Evolutionary conservation across 2,113 vertebrate genomes (phyloP), one percentile per base, ranked within the genome.

Genomic region (Fregetta grallaria): DNA sequence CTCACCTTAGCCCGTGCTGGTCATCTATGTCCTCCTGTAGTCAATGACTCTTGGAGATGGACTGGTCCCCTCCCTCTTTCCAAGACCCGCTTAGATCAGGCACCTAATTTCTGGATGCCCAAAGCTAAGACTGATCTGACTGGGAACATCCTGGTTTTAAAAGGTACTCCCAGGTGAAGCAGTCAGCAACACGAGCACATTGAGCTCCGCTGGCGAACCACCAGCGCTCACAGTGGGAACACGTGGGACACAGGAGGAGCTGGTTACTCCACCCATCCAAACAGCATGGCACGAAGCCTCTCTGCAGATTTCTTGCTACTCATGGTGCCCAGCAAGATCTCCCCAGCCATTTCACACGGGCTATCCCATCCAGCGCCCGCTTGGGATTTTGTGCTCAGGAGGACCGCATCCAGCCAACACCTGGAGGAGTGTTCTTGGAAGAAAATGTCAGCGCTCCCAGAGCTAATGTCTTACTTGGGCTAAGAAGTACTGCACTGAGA

Each of bases 181-280:
- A 11, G 36, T 2, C 3, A 8, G 18, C 0, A 0, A 61, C 0
- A 5, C 0, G 32, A 66, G 32, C 53, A 25, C 29, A 1, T 3
- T 2, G 11, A 56, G 55, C 55, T 52, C 45, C 15, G 15, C 22
- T 17, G 58, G 58, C 7, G 7, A 61, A 16, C 6, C 15, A 17
- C 76, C 30, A 30, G 44, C 4, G 7, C 40, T 34, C 23, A 8
- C 18, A 7, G 19, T 4, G 34, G 38, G 27, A 67, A 36, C 38
- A 10, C 3, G 7, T 10, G n/a, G 34, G 2, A 3, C 7, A 3
- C 12, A 11, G 44, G 6, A 67, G 32, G 65, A 63, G 45, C 27
- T 15, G 40, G 38, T 10, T 27, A 3, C 65, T 78, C 44, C 71
- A 15, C 26, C 22, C 52, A 49, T 9, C 49, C 21, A 2, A 42